Conservation (phyloP, 1,140 invertebrate genomes). For the Magallana angulata region DNA sequence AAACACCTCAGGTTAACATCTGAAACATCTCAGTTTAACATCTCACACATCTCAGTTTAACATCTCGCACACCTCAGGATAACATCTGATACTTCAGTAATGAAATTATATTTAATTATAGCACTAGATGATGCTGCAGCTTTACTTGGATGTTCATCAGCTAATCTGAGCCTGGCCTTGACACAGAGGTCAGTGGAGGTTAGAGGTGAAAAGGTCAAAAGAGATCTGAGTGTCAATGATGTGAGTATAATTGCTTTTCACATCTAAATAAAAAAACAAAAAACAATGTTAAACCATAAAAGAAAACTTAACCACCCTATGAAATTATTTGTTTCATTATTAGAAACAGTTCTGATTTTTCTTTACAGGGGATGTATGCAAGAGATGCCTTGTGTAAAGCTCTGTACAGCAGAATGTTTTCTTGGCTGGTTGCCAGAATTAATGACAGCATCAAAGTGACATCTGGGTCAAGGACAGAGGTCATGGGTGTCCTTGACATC, state of each 20-base stretch:
- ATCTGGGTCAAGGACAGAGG: slow-evolving; percentile 95
- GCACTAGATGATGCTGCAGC: slow-evolving; percentile 84
- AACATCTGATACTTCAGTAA: too few relatives aligned
- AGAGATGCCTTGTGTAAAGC: slow-evolving; percentile 98
- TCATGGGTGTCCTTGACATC: slow-evolving; percentile 94
- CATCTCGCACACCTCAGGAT: too few relatives aligned
- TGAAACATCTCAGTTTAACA: too few relatives aligned
- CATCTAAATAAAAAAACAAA: too few relatives aligned
- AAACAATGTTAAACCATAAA: too few relatives aligned
- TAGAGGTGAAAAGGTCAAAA: slow-evolving; percentile 80
- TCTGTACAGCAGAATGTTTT: slow-evolving; percentile 96
- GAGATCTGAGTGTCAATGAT: slow-evolving; percentile 85
- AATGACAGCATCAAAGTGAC: slow-evolving; percentile 95
- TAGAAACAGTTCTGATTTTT: neutral
- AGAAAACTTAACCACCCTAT: too few relatives aligned
- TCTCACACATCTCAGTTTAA: too few relatives aligned
- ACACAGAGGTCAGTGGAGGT: slow-evolving; percentile 80
- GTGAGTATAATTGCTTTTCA: slow-evolving; percentile 64
- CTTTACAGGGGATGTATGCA: slow-evolving; percentile 90
- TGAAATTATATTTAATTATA: slow-evolving; percentile 72
- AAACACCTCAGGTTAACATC: too few relatives aligned
- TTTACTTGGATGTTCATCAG: slow-evolving; percentile 81
- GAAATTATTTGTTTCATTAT: too few relatives aligned
- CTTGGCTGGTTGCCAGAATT: slow-evolving; percentile 98
- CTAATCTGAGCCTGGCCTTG: slow-evolving; percentile 80